phyloP scores from a whole-genome alignment of 2,113 vertebrate species.

The Silurus meridionalis region DNA sequence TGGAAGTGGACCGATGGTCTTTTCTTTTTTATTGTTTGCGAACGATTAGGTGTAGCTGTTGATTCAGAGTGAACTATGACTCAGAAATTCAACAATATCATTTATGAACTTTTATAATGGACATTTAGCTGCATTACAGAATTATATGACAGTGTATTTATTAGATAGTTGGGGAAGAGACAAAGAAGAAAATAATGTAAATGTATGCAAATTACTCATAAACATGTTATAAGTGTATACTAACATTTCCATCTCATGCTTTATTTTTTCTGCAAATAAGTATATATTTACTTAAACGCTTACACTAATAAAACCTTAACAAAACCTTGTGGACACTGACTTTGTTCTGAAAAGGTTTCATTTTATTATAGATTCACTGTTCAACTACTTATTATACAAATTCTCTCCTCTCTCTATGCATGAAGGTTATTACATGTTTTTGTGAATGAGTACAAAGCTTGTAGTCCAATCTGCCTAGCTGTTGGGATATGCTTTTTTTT shows the following conservation, averaged over 20 bases:
- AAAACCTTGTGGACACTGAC: not conserved
- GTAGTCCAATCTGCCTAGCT: not conserved
- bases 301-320: not conserved
- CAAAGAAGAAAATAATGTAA: not conserved
- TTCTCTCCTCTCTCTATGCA: not conserved
- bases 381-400: not conserved
- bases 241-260: not conserved
- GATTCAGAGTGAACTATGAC: not conserved
- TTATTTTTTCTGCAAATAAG: not conserved
- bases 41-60: not conserved
- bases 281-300: not conserved
- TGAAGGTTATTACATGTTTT: constrained; percentile 15
- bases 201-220: not conserved
- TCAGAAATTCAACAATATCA: not conserved
- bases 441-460: constrained; percentile 22
- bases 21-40: not conserved
- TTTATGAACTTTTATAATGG: no score
- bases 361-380: not conserved
- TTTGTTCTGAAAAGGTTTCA: not conserved
- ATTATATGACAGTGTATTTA: no score
- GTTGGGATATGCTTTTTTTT: not conserved
- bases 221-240: no score
- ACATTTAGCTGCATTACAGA: not conserved
- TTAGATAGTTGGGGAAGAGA: not conserved
- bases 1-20: not conserved